Base-by-base conservation (phyloP, 2,113 vertebrate species). In the Syrrhaptes paradoxus region DNA sequence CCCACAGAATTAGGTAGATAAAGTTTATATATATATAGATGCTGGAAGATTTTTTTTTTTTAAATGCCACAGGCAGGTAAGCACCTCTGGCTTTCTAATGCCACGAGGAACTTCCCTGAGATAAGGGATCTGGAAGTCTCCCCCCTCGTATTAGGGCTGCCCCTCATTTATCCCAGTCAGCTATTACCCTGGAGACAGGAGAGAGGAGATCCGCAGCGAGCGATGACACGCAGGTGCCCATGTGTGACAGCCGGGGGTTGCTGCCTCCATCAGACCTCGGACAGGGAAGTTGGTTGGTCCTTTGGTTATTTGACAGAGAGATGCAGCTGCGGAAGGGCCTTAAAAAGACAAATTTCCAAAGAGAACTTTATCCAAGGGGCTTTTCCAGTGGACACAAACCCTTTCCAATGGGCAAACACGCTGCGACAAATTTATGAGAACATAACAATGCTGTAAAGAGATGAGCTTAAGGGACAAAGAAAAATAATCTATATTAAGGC, bases 401-500 rank as follows among this genome's bases (percentile, higher is more conserved):
- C 92, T 87, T 96, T 97, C 86, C 62, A 49, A 85, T 58, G 63
- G 87, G 65, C 54, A 96, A 96, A 90, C 80, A 74, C 0, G 7
- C 80, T 86, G 67, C 89, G 87, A 77, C 68, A 95, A 95, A 96
- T 96, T 84, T 95, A 92, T 87, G 94, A 93, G 83, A 96, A 81
- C 43, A 52, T 90, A 96, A 95, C 83, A 38, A 51, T n/a, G n/a
- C 52, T 79, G 71, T 86, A 95, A 94, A 96, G 72, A 96, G 72
- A 95, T 46, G 26, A 96, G 95, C 71, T 96, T 97, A 90, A 93
- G 81, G 94, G 91, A 95, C 95, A 91, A 95, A 96, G 92, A 85
- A 96, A 97, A 94, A 83, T 87, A 97, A 97, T 90, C 95, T 91
- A 77, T 93, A 97, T 90, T 87, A 92, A 88, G 90, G 57, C 87